Conservation (phyloP, 2,113 vertebrate genomes). For the Mixornis gularis region DNA sequence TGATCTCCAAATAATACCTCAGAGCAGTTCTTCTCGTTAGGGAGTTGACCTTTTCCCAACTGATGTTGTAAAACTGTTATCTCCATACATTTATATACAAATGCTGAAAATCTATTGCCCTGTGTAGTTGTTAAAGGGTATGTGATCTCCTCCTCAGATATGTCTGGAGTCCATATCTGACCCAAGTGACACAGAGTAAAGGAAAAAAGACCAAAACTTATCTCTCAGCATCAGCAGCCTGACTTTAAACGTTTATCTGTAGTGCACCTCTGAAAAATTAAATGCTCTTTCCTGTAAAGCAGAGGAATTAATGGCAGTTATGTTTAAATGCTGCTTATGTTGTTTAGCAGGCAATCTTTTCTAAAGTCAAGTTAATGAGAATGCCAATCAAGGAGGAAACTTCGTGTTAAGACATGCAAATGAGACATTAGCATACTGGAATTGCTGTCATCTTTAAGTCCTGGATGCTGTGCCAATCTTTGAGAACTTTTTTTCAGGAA, state of each 20-base stretch:
- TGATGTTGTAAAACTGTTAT: background rate
- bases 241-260: background rate
- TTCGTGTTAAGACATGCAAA: conserved; percentile 36
- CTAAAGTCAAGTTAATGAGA: conserved; percentile 56
- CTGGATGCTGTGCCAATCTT: background rate
- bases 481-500: background rate
- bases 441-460: background rate
- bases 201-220: fast-evolving
- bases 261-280: background rate
- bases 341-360: conserved; percentile 48
- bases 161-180: background rate
- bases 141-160: background rate
- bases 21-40: background rate
- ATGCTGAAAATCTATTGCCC: background rate
- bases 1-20: background rate
- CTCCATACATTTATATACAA: background rate
- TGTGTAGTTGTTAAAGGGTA: background rate
- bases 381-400: conserved; percentile 24
- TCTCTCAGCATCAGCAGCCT: background rate
- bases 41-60: background rate
- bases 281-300: background rate
- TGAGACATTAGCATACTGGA: background rate
- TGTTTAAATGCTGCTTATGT: conserved; percentile 35
- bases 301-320: conserved; percentile 25
- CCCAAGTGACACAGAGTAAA: background rate